Evolutionary conservation across 2,888 invertebrate species (phyloP), one percentile per base, ranked within the genome.

Genomic region (Yponomeuta sedellus): DNA sequence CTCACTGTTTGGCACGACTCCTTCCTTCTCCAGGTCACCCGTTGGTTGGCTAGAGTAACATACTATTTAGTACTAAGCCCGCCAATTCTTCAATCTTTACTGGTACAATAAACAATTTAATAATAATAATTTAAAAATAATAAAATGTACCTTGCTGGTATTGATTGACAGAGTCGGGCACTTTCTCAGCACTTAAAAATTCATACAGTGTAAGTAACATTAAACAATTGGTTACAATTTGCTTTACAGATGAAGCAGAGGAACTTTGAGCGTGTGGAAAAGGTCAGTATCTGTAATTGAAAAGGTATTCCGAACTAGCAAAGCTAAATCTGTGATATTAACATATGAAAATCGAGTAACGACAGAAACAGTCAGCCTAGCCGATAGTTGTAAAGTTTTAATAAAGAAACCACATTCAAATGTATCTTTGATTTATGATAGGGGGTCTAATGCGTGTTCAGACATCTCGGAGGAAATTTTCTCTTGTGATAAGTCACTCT

Each of bases 241-340:
- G 74, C 75, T 75, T 95, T 95, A 70, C 94, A 98, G 97, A 97
- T 99, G 95, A 98, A 98, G 87, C 95, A 96, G 73, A 94, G 98
- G 86, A 98, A 98, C 92, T 99, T 97, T 92, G 99, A 99, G 88
- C 96, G 96, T 83, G 99, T 99, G 61, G 99, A 99, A 94, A 98
- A 99, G 96, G 97, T 98, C 94, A 93, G 95, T 94, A 88, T 76
- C 84, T 82, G 77, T 70, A 65, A 67, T n/a, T 28, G 28, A 25
- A 61, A n/a, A 61, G 22, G 25, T 59, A 22, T 20, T 12, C 11
- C 20, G 22, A 6, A 59, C 6, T 20, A 22, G 11, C 20, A 59
- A 22, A 52, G 22, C 59, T n/a, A 59, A 25, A 69, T 67, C 75
- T 80, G 79, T 81, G 81, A 79, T 76, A 69, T 67, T 65, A 67